Percentiles rank a stretch among this genome's conserved stretches.
Evolutionary conservation across 2,888 invertebrate genomes (phyloP).

Genomic region (Aporophyla nigra): DNA sequence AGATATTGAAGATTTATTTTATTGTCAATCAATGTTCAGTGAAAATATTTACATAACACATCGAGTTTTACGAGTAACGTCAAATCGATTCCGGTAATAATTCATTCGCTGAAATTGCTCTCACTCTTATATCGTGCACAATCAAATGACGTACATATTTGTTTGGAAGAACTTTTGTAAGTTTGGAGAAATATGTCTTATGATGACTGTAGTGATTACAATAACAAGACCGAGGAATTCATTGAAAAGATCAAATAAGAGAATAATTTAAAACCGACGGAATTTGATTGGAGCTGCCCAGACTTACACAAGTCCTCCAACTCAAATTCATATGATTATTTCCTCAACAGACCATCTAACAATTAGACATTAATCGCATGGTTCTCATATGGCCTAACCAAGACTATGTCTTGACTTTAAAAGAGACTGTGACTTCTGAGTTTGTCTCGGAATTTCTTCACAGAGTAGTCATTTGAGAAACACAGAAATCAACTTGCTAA

Average conservation of each 20-base stretch:
- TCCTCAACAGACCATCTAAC: not conserved
- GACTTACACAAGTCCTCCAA: no score
- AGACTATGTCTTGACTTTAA: not conserved
- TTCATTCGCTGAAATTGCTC: constrained; percentile 44
- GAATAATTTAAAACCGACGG: no score
- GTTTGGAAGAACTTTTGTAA: not conserved
- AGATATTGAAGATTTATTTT: constrained; percentile 42
- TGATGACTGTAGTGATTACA: not conserved
- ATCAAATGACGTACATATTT: constrained; percentile 13
- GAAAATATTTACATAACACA: constrained; percentile 37
- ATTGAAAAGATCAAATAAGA: not conserved
- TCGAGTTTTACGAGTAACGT: constrained; percentile 48
- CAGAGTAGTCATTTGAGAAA: no score
- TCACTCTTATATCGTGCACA: constrained; percentile 3
- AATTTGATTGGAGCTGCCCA: not conserved
- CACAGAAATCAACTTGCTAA: no score
- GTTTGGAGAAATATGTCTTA: not conserved
- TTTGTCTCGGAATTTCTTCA: not conserved
- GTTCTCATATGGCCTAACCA: no score
- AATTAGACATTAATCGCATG: no score
- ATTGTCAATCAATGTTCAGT: constrained; percentile 34
- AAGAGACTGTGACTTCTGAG: not conserved
- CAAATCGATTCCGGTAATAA: constrained; percentile 47
- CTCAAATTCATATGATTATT: not conserved
- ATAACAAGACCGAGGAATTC: not conserved